Percentiles rank a stretch among this genome's conserved stretches.
These are phyloP conservation scores for Zoroaster sp. DNA, from an alignment of 53 echinoderm and acorn worm genomes.

Conservation along the genomic window DNA sequence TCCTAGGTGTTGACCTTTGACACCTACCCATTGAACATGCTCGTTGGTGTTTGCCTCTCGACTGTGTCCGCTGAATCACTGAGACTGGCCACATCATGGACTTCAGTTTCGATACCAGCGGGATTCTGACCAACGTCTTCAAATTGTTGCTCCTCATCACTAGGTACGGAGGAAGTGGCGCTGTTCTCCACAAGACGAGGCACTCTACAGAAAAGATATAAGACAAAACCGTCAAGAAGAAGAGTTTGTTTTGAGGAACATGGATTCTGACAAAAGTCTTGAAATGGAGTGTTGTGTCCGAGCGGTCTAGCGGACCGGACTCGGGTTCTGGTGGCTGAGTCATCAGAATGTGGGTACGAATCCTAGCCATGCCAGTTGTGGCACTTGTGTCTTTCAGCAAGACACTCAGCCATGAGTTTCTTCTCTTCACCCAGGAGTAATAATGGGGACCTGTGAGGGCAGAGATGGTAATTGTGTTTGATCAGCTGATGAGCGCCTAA, in stretches of 20 bases:
- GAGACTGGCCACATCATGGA: slow-evolving; percentile 67
- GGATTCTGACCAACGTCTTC: slow-evolving; percentile 95
- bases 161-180: slow-evolving; percentile 44
- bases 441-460: too few species aligned
- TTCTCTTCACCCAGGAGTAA: too few species aligned
- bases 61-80: slow-evolving; percentile 73
- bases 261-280: too few species aligned
- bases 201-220: neutral
- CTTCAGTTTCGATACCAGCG: slow-evolving; percentile 71
- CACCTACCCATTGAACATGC: slow-evolving; percentile 57
- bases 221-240: neutral
- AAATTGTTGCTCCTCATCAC: slow-evolving; percentile 83
- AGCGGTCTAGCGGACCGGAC: too few species aligned
- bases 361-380: too few species aligned
- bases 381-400: too few species aligned
- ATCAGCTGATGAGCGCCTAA: too few species aligned
- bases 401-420: too few species aligned
- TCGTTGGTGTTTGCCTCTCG: slow-evolving; percentile 69
- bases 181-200: neutral
- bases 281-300: too few species aligned
- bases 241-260: neutral
- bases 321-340: too few species aligned
- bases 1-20: neutral
- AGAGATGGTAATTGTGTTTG: too few species aligned
- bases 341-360: too few species aligned